Evolutionary conservation across 2,888 invertebrate genomes (phyloP).

Genomic region (Lordiphosa andalusiaca): DNA sequence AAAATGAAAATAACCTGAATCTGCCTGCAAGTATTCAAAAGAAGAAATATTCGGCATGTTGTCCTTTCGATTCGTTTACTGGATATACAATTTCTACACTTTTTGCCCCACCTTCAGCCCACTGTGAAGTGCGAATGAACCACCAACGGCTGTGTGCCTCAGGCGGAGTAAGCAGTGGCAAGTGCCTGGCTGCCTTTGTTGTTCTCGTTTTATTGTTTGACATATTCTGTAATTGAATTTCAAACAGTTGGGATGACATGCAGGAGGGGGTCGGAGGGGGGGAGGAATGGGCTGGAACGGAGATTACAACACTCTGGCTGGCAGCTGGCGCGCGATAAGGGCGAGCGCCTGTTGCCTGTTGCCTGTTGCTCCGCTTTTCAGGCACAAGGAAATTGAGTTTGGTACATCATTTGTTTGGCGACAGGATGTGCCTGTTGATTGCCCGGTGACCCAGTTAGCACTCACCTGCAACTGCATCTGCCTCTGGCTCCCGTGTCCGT

Average conservation of each 20-base stretch:
- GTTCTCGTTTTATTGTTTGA: slow-evolving; percentile 49
- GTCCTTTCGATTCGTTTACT: no score
- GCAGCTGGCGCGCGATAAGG: slow-evolving; percentile 18
- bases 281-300: no score
- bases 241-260: slow-evolving; percentile 28
- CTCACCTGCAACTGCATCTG: slow-evolving; percentile 43
- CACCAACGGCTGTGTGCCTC: slow-evolving; percentile 16
- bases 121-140: slow-evolving; percentile 15
- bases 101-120: neutral
- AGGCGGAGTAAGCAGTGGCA: slow-evolving; percentile 17
- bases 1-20: no score
- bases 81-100: no score
- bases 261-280: no score
- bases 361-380: slow-evolving; percentile 6
- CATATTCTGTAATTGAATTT: slow-evolving; percentile 75
- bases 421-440: slow-evolving; percentile 31
- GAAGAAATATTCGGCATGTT: no score
- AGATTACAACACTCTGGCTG: slow-evolving; percentile 34
- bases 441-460: slow-evolving; percentile 45
- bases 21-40: no score
- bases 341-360: neutral
- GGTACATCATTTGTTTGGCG: neutral
- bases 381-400: slow-evolving; percentile 5
- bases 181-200: slow-evolving; percentile 1
- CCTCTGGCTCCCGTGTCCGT: slow-evolving; percentile 25